Conservation (phyloP, 2,797 vertebrate genomes). For the Chrysocyon brachyurus region DNA sequence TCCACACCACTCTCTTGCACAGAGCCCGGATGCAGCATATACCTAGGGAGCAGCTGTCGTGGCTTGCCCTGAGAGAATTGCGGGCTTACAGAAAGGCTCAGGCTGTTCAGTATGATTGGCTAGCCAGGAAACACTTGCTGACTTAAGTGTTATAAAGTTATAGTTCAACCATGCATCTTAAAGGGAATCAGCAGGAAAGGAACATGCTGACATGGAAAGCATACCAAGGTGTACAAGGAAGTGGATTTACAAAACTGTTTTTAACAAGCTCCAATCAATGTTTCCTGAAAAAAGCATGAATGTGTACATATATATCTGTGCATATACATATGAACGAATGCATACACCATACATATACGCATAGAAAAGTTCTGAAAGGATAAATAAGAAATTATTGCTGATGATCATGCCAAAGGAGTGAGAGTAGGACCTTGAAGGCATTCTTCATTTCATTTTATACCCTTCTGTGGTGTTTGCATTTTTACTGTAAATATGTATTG, state of each 20-base stretch:
- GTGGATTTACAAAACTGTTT: neutral
- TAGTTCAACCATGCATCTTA: neutral
- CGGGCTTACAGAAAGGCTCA: neutral
- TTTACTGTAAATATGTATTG: constrained; percentile 22
- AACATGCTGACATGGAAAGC: neutral
- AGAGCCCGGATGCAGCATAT: neutral
- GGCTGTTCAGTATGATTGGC: neutral
- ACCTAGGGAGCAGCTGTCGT: neutral
- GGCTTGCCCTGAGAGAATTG: neutral
- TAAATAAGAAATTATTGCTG: constrained; percentile 9
- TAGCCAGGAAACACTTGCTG: neutral
- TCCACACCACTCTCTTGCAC: neutral
- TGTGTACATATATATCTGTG: neutral
- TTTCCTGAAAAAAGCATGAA: neutral
- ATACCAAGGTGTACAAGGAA: neutral
- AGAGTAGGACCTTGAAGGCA: neutral
- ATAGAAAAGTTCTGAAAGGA: neutral
- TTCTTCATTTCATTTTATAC: constrained; percentile 32
- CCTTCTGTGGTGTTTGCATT: neutral
- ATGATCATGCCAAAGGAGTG: neutral
- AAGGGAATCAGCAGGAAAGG: neutral
- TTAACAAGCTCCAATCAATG: neutral
- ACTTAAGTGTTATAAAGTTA: constrained; percentile 11
- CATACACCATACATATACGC: neutral
- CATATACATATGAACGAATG: neutral